Evolutionary conservation across 2,888 invertebrate species (phyloP).

Genomic region (Chamaedrilus cognettii): DNA sequence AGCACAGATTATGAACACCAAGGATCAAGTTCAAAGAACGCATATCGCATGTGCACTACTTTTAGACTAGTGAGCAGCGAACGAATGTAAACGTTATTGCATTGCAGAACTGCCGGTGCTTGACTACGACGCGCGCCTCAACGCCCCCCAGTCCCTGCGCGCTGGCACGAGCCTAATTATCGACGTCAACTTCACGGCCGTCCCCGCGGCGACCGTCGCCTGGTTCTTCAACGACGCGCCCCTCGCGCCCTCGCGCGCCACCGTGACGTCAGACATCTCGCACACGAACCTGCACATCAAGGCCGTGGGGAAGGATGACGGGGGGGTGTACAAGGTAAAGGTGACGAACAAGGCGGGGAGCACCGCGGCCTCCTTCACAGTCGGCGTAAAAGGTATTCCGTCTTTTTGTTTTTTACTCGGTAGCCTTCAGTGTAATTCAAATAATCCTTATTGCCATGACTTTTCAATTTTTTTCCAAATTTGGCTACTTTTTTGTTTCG

Average conservation of each 20-base stretch:
- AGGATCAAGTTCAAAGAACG: too few relatives aligned
- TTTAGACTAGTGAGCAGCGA: too few relatives aligned
- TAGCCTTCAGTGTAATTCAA: neutral
- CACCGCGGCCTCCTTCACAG: constrained; percentile 68
- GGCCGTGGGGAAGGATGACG: constrained; percentile 73
- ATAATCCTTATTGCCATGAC: neutral
- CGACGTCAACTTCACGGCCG: constrained; percentile 34
- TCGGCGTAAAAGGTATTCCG: constrained; percentile 68
- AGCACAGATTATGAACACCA: too few relatives aligned
- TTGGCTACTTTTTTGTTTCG: neutral
- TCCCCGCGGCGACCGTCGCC: constrained; percentile 36
- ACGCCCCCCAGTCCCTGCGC: constrained; percentile 29
- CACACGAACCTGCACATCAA: constrained; percentile 36
- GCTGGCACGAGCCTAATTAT: constrained; percentile 35
- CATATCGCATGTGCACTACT: too few relatives aligned
- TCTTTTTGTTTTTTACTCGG: neutral
- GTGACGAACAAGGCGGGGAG: constrained; percentile 81
- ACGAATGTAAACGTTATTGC: too few relatives aligned
- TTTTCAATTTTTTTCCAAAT: neutral
- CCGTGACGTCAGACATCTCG: constrained; percentile 31
- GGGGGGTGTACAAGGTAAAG: constrained; percentile 82
- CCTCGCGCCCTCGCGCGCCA: constrained; percentile 18
- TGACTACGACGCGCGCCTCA: constrained; percentile 36
- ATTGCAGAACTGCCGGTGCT: constrained; percentile 31
- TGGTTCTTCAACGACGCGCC: constrained; percentile 38